Base-by-base conservation (phyloP, 2,888 invertebrate genomes). In the Phalera bucephala region DNA sequence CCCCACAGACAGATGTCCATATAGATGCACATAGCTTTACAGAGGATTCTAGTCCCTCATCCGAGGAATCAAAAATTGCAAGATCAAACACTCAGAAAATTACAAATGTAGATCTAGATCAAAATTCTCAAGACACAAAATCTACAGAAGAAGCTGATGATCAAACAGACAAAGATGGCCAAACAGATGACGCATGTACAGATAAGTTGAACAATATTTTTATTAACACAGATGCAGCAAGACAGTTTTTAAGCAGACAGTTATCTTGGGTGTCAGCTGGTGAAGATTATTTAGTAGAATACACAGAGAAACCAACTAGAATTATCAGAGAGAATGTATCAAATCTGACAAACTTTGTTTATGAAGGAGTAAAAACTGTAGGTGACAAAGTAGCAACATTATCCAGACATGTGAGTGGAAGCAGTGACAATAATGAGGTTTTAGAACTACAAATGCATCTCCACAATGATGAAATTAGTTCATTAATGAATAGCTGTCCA, bases 201-300 rank as follows among this genome's bases (percentile, higher is more conserved):
- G 85, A 87, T 33, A 91, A 91, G 61, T 80, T 90, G 39, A 94
- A 93, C 61, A 93, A 93, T 58, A 93, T 94, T 60, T 93, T 95
- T 68, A 92, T 95, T n/a, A 94, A 95, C 68, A 94, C 94, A 15
- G 94, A 94, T 81, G 94, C 94, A 28, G 95, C 95, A 2, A 91
- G 93, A 58, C 94, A 95, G 59, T 95, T 94, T 78, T 76, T 95
- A 32, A 94, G 94, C 10, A 91, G 93, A 54, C 95, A 95, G 62
- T 80, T 95, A 11, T 94, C 94, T 1, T 94, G 94, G 93, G 93
- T 94, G 33, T 93, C 94, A 6, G 88, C 91, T 5, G 93, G 93
- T 29, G 94, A 94, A 69, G 93, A 94, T 61, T 91, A 93, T 59
- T 73, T 93, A 31, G 91, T 92, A 12, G 93, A 94, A 64, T 93